Conservation (phyloP, 2,113 vertebrate genomes). For the Petaurus breviceps region DNA sequence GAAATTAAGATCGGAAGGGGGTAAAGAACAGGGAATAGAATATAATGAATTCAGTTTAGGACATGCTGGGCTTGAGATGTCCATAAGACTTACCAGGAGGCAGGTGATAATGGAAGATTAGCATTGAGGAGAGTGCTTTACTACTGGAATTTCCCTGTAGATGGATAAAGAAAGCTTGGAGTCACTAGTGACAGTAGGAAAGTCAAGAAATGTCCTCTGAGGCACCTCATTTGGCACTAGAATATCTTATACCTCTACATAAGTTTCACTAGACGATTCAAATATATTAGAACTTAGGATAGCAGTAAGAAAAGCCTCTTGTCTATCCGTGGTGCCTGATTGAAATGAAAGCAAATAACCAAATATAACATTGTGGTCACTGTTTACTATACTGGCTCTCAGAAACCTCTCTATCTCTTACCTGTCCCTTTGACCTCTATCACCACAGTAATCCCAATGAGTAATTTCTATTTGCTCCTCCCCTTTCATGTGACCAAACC, state of each 20-base stretch:
- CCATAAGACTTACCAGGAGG: not conserved
- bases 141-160: not conserved
- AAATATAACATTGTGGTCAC: not conserved
- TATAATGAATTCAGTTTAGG: not conserved
- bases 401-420: not conserved
- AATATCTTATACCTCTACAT: not conserved
- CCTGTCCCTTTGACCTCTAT: not conserved
- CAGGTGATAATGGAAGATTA: not conserved
- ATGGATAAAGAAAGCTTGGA: not conserved
- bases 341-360: slow-evolving; percentile 33
- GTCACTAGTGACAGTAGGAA: not conserved
- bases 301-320: not conserved
- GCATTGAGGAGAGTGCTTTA: not conserved
- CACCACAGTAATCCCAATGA: not conserved
- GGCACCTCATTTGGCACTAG: not conserved
- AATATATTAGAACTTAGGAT: slow-evolving; percentile 1
- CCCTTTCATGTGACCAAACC: not conserved
- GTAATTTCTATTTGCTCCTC: not conserved
- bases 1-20: not conserved
- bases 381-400: not conserved
- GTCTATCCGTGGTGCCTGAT: not conserved
- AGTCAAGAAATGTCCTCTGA: not conserved
- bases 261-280: not conserved
- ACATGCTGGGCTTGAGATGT: not conserved
- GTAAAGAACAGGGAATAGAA: not conserved